Evolutionary conservation across 2,113 vertebrate species (phyloP).

Genomic region (Myiozetetes cayanensis): DNA sequence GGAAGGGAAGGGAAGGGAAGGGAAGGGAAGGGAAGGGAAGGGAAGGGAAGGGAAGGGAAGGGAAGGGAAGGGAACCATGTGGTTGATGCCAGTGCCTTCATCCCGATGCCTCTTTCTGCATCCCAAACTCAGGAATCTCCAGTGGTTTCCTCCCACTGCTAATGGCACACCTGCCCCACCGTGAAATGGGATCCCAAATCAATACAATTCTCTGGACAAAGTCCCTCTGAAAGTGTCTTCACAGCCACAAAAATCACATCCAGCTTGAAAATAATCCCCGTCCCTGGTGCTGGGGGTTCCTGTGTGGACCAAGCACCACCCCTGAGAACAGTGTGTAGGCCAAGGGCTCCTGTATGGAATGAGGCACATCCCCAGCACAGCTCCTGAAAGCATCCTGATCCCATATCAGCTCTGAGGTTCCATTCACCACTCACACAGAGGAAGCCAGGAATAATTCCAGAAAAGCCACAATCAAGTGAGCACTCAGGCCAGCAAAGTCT

Average conservation of each 20-base stretch:
- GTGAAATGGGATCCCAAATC: neutral
- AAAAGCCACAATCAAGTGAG: constrained; percentile 1
- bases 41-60: neutral
- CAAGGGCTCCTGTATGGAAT: rapidly evolving
- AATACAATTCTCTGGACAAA: neutral
- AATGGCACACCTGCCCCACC: neutral
- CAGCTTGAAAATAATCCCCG: neutral
- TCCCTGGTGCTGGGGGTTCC: neutral
- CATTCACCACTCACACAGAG: rapidly evolving
- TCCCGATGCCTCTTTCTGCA: neutral
- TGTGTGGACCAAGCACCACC: neutral
- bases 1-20: neutral
- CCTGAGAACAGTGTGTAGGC: rapidly evolving
- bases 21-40: too few relatives aligned
- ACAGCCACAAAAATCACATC: neutral
- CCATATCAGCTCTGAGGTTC: neutral
- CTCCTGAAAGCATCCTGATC: neutral
- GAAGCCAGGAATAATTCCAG: constrained; percentile 7
- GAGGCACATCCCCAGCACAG: neutral
- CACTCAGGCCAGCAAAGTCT: neutral
- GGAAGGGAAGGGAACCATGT: neutral
- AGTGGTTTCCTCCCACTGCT: neutral
- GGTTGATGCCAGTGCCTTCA: neutral
- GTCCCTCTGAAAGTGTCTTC: neutral
- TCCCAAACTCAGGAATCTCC: neutral